Percentiles rank a stretch among this genome's conserved stretches.
phyloP scores from a whole-genome alignment of 2,113 vertebrate species.

The Lasiurus borealis region DNA sequence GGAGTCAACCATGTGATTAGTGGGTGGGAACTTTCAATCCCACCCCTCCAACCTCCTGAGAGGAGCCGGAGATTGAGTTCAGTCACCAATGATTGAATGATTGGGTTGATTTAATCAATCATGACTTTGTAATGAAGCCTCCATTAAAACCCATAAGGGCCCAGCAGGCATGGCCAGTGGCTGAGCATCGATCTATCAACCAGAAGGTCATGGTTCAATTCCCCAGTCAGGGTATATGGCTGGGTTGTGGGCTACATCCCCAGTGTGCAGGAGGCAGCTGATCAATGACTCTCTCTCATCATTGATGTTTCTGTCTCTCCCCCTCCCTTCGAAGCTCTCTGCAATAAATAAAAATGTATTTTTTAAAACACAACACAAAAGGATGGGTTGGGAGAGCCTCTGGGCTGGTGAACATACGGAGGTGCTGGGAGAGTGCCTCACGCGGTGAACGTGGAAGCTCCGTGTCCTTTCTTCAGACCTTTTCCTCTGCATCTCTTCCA shows the following conservation, averaged over 20 bases:
- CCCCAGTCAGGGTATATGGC: too few relatives aligned
- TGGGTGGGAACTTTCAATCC: background rate
- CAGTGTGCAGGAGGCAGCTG: too few relatives aligned
- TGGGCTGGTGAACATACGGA: background rate
- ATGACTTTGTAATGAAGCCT: background rate
- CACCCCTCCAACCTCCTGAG: too few relatives aligned
- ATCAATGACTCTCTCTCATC: too few relatives aligned
- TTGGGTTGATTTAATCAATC: background rate
- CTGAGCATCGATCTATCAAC: too few relatives aligned
- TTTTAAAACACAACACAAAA: background rate
- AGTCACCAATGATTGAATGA: background rate
- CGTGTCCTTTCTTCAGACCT: background rate
- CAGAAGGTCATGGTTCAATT: too few relatives aligned
- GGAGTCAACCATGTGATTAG: background rate
- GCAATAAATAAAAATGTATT: too few relatives aligned
- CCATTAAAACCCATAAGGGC: background rate
- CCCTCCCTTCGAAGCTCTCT: too few relatives aligned
- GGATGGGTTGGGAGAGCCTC: background rate
- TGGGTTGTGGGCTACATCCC: too few relatives aligned
- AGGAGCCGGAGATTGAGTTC: background rate
- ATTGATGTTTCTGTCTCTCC: too few relatives aligned
- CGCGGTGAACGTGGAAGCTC: background rate
- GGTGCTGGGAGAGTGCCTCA: background rate
- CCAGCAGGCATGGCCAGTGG: too few relatives aligned
- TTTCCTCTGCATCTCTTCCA: background rate